Conservation (phyloP, 1,140 invertebrate genomes). For the Nymphalis io region DNA sequence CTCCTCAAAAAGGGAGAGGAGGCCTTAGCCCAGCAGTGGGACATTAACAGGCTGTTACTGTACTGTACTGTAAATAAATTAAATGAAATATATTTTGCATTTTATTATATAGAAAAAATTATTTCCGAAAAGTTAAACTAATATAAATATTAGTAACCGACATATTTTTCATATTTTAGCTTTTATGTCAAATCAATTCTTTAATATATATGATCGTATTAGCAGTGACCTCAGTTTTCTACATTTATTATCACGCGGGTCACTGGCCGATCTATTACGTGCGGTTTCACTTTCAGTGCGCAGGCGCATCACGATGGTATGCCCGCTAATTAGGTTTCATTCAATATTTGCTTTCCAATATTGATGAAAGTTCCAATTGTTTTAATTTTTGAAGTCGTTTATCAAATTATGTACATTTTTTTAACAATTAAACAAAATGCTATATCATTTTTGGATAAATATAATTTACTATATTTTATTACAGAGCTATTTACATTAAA, state of each 20-base stretch:
- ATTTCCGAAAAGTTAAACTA: no score
- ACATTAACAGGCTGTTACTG: no score
- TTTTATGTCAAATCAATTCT: neutral
- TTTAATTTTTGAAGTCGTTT: neutral
- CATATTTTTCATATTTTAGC: neutral
- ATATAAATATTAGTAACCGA: neutral
- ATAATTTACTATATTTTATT: no score
- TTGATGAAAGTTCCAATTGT: constrained; percentile 18
- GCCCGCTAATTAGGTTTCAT: constrained; percentile 12
- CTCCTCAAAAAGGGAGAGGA: no score
- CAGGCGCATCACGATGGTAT: constrained; percentile 13
- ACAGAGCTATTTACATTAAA: no score
- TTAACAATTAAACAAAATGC: no score
- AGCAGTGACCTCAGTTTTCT: constrained; percentile 31
- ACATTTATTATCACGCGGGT: constrained; percentile 23
- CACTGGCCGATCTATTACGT: constrained; percentile 38
- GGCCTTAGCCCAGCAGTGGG: no score
- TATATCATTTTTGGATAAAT: no score
- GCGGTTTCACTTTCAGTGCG: constrained; percentile 40
- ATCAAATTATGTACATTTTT: no score
- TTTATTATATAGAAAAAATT: no score
- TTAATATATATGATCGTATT: constrained; percentile 14
- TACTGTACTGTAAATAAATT: no score
- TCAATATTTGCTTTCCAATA: constrained; percentile 35
- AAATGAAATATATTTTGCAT: no score